Percentiles rank a stretch among this genome's conserved stretches.
phyloP scores from a whole-genome alignment of 1,140 invertebrate species.

The Harlomillsia oculata region DNA sequence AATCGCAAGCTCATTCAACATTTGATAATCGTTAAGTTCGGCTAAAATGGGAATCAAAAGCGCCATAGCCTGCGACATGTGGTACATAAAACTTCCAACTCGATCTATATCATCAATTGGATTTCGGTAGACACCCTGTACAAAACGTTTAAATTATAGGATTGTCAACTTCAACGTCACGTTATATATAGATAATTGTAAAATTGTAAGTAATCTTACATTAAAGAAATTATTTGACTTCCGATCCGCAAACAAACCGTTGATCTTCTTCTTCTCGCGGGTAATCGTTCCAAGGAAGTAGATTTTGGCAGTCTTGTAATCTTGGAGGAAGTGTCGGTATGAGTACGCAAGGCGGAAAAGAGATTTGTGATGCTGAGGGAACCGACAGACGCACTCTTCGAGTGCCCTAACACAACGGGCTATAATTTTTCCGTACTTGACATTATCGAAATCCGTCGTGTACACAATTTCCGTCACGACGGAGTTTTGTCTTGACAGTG shows the following conservation, averaged over 20 bases:
- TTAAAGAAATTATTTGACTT: constrained; percentile 83
- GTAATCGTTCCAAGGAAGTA: constrained; percentile 54
- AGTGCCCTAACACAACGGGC: constrained; percentile 60
- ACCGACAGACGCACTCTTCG: constrained; percentile 70
- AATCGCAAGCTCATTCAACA: constrained; percentile 67
- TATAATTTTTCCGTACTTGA: constrained; percentile 39
- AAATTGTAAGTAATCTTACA: constrained; percentile 44
- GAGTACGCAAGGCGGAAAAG: constrained; percentile 76
- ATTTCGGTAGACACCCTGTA: constrained; percentile 79
- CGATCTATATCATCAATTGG: constrained; percentile 80
- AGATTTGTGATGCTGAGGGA: constrained; percentile 86
- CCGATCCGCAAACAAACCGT: constrained; percentile 70
- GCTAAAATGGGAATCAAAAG: constrained; percentile 70
- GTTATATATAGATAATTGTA: too few species aligned
- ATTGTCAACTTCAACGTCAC: not conserved
- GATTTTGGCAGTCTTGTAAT: constrained; percentile 55
- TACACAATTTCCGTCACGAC: constrained; percentile 9
- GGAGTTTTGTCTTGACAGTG: not conserved
- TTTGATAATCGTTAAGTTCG: constrained; percentile 65
- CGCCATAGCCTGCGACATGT: constrained; percentile 74
- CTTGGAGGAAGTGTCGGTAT: constrained; percentile 61
- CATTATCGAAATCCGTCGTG: constrained; percentile 16
- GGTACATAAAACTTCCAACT: constrained; percentile 78
- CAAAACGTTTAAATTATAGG: not conserved
- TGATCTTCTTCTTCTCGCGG: constrained; percentile 49